Conservation (phyloP, 2,888 invertebrate genomes). For the Eupithecia abbreviata region DNA sequence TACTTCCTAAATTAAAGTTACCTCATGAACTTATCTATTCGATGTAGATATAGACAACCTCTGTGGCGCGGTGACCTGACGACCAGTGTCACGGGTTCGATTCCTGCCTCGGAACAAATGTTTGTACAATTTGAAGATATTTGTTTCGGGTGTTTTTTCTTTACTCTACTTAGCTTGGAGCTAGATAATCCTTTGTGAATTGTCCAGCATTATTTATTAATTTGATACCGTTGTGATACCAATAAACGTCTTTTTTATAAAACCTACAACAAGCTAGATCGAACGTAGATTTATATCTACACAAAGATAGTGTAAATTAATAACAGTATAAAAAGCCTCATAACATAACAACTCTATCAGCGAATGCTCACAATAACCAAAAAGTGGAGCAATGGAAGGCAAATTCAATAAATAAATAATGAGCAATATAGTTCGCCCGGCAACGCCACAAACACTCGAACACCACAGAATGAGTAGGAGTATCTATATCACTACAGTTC, state of each 20-base stretch:
- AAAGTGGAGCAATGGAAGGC: conserved; percentile 52
- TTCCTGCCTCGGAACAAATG: no score
- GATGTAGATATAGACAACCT: no score
- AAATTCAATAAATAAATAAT: conserved; percentile 63
- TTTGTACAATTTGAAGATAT: no score
- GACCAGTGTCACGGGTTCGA: no score
- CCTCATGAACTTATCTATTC: no score
- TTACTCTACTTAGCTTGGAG: no score
- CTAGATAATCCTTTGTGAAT: no score
- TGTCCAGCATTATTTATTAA: no score
- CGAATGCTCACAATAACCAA: conserved; percentile 48
- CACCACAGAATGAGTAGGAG: conserved; percentile 19
- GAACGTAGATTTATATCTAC: background rate
- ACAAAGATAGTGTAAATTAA: background rate
- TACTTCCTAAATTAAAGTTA: no score
- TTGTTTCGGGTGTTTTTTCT: no score
- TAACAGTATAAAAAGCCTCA: conserved; percentile 4
- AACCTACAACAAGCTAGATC: background rate
- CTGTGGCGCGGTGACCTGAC: no score
- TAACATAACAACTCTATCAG: conserved; percentile 44
- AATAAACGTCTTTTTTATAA: background rate
- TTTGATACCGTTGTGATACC: no score
- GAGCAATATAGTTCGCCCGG: conserved; percentile 52
- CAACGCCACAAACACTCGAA: conserved; percentile 40
- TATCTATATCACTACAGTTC: background rate